Base-by-base conservation (phyloP, 30 jellyfish, hydroid and myxozoan species). In the Pseudorhiza aurosa region DNA sequence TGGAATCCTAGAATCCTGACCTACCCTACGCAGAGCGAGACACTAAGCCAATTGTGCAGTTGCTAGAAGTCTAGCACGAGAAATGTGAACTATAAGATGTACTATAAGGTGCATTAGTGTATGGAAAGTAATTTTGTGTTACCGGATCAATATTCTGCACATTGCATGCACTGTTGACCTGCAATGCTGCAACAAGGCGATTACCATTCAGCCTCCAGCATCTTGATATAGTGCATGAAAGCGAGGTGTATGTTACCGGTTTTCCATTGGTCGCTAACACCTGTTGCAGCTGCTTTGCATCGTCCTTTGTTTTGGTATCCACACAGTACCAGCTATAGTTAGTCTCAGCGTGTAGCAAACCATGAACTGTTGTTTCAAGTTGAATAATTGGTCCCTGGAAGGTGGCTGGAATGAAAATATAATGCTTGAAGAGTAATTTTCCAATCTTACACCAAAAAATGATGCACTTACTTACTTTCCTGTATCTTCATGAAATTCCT, bases 281-380 rank as follows among this genome's bases (percentile, higher is more conserved):
- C 14, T 53, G 17, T 4, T 17, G 19, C 32, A 17, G 15, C 14
- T 33, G 19, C 22, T 53, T 53, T 19, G 24, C 3, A 14, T 53
- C 36, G 22, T 11, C 15, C 15, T 24, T 24, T 2, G 77, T 15
- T 42, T 31, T 12, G 9, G 39, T 17, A 15, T 30, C 3, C 1
- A 64, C 8, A 26, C 77, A 64, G 33, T 64, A 59, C 77, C 77
- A 64, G 15, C 35, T 30, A 35, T 64, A 31, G 9, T 15, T 17
- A 27, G 59, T 64, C 25, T 64, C 35, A 10, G 77, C 77, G 40
- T 30, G 59, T 2, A 64, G 28, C 1, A 6, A 30, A 2, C 77
- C 77, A 40, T 31, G 32, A 1, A 21, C 10, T 3, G 39, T 22
- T 6, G 77, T 29, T 12, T 40, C 33, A 3, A 64, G 58, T 12